These are phyloP conservation scores for Mya arenaria DNA, from an alignment of 1,140 invertebrate species.

Conservation along the genomic window DNA sequence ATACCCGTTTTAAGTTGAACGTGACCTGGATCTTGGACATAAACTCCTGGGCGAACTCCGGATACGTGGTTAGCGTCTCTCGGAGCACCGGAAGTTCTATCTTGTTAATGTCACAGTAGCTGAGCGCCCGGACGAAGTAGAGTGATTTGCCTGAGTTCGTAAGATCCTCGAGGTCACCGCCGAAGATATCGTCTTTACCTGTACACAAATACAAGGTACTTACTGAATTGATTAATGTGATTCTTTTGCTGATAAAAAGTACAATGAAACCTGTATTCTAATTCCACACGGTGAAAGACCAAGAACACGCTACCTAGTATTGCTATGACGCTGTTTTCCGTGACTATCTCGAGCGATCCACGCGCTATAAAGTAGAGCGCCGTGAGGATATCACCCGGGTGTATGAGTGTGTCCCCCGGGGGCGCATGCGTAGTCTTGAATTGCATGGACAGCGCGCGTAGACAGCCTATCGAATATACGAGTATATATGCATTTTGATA, in stretches of 20 bases:
- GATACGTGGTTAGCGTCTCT: constrained; percentile 80
- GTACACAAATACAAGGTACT: no score
- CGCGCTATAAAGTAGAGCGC: constrained; percentile 79
- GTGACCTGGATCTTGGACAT: constrained; percentile 79
- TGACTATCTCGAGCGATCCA: constrained; percentile 78
- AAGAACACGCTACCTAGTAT: constrained; percentile 73
- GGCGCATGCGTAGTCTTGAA: constrained; percentile 80
- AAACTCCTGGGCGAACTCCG: constrained; percentile 80
- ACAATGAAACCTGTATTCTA: no score
- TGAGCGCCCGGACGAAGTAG: constrained; percentile 78
- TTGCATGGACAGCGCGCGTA: constrained; percentile 77
- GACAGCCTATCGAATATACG: no score
- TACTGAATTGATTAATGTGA: no score
- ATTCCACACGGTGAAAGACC: background rate
- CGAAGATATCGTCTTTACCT: constrained; percentile 81
- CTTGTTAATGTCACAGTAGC: constrained; percentile 81
- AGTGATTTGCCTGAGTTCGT: constrained; percentile 72
- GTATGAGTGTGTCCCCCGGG: constrained; percentile 79
- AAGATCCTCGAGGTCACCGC: constrained; percentile 73
- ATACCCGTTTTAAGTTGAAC: constrained; percentile 79
- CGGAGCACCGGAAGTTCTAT: constrained; percentile 79
- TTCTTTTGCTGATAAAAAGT: no score
- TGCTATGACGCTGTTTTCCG: constrained; percentile 78
- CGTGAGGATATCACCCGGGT: constrained; percentile 79
- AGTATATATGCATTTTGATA: no score